These are phyloP conservation scores for Mastomys natalensis DNA, from an alignment of 2,113 vertebrate species.

Conservation along the genomic window DNA sequence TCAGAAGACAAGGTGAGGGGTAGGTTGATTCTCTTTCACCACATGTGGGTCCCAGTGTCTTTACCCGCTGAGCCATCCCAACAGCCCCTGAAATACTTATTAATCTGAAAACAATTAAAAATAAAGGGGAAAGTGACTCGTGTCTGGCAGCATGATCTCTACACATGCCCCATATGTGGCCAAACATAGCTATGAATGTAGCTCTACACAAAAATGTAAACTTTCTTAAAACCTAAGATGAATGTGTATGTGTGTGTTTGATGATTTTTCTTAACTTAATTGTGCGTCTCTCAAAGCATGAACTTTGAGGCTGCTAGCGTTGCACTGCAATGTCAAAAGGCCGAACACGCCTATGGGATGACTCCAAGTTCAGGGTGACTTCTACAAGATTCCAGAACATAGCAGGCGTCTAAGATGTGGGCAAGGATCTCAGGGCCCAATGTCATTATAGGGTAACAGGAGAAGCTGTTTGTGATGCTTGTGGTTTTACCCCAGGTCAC, in stretches of 20 bases:
- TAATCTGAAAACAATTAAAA: constrained; percentile 41
- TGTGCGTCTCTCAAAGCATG: neutral
- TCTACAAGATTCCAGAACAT: neutral
- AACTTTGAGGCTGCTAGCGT: neutral
- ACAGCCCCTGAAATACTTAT: neutral
- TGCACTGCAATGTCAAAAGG: neutral
- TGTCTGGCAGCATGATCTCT: neutral
- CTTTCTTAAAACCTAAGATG: neutral
- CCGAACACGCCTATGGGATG: neutral
- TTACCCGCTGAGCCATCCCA: neutral
- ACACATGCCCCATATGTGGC: neutral
- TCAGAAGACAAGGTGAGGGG: neutral
- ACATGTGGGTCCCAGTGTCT: neutral
- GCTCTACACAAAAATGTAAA: neutral
- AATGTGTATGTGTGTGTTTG: neutral
- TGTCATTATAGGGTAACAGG: neutral
- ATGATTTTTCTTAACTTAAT: neutral
- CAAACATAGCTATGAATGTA: neutral
- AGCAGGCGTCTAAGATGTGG: neutral
- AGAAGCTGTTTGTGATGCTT: constrained; percentile 53
- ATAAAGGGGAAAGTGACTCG: neutral
- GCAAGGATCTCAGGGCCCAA: neutral
- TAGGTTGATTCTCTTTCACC: neutral
- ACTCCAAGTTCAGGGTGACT: neutral
- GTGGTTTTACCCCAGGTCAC: constrained; percentile 38